phyloP scores from a whole-genome alignment of 2,888 invertebrate species.

The Nomada ferruginata region DNA sequence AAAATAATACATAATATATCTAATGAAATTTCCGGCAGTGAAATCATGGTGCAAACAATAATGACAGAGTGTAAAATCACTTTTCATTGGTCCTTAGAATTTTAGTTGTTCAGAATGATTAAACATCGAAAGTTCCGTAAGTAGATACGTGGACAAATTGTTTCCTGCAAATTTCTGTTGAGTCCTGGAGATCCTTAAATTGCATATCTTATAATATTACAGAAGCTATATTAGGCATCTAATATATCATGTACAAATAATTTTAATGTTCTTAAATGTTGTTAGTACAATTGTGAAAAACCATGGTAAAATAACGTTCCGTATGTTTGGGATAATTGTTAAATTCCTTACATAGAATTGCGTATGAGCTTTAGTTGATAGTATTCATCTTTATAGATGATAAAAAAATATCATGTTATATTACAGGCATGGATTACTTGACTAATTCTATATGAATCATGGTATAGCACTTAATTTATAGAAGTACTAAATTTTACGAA shows the following conservation, averaged over 20 bases:
- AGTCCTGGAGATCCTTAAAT: not conserved
- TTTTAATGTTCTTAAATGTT: not conserved
- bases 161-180: not conserved
- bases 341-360: not conserved
- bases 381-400: not conserved
- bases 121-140: too few species aligned
- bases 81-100: too few species aligned
- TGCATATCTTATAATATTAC: not conserved
- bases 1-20: too few species aligned
- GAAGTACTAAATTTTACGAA: not conserved
- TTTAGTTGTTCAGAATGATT: too few species aligned
- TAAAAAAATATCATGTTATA: not conserved
- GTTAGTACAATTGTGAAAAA: not conserved
- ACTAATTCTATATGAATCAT: slow-evolving; percentile 4
- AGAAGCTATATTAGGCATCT: not conserved
- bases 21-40: too few species aligned
- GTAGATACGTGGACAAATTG: not conserved
- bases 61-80: too few species aligned
- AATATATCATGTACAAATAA: not conserved
- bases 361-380: not conserved
- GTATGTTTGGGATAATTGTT: not conserved
- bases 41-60: too few species aligned
- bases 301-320: not conserved
- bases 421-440: not conserved
- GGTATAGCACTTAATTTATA: not conserved